A percentile compares a stretch with the other conserved stretches of the same genome.
Conservation (phyloP, 2,113 vertebrate genomes). For the Aptenodytes forsteri region DNA sequence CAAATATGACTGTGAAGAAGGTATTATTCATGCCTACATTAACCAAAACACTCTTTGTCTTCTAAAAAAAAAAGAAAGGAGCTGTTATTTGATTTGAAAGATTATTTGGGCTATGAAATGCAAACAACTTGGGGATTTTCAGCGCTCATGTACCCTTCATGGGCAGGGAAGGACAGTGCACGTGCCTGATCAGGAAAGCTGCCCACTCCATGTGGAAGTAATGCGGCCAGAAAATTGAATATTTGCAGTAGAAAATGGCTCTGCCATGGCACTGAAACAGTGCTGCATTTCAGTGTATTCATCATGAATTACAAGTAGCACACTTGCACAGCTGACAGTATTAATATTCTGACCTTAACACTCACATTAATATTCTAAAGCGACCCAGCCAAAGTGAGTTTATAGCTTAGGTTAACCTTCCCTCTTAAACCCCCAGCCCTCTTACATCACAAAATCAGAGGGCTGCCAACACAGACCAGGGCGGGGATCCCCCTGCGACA, state of each 20-base stretch:
- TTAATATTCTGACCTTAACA: constrained; percentile 23
- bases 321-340: neutral
- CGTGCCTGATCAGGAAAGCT: neutral
- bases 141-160: neutral
- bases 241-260: neutral
- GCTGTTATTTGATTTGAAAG: neutral
- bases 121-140: neutral
- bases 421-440: neutral
- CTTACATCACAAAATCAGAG: neutral
- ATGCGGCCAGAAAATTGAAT: neutral
- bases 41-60: neutral
- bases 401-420: neutral
- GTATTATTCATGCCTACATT: constrained; percentile 22
- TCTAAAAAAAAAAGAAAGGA: neutral
- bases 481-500: rapidly evolving
- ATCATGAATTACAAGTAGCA: neutral
- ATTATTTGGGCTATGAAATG: neutral
- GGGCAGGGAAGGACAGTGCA: neutral
- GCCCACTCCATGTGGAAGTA: neutral
- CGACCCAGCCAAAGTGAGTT: neutral
- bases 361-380: neutral
- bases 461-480: neutral
- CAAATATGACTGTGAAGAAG: constrained; percentile 26
- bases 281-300: neutral
- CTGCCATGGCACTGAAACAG: neutral